These are phyloP conservation scores for Ailuropoda melanoleuca DNA, from an alignment of 2,113 vertebrate genomes.

Conservation along the genomic window DNA sequence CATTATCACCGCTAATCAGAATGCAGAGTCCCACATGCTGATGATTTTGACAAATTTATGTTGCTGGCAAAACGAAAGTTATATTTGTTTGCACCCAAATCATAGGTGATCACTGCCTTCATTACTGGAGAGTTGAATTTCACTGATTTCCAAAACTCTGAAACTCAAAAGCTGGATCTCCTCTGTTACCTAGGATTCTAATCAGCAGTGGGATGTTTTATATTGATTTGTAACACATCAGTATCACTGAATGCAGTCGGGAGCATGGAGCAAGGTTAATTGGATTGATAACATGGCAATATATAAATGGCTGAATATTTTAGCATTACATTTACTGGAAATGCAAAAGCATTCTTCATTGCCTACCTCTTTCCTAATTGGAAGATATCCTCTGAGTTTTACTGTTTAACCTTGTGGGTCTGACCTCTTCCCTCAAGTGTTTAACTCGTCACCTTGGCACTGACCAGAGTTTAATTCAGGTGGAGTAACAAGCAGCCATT, in stretches of 20 bases:
- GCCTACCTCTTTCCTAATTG: slow-evolving; percentile 45
- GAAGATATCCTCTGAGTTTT: slow-evolving; percentile 43
- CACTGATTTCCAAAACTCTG: slow-evolving; percentile 24
- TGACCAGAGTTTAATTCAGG: slow-evolving; percentile 43
- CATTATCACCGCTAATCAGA: background rate
- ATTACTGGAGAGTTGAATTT: background rate
- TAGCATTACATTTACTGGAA: slow-evolving; percentile 65
- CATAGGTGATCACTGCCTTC: background rate
- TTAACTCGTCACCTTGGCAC: slow-evolving; percentile 38
- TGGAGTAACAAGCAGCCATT: background rate
- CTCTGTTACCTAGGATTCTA: background rate
- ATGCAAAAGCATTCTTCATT: slow-evolving; percentile 40
- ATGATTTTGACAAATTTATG: slow-evolving; percentile 46
- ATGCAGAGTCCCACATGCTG: background rate
- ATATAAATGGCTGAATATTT: slow-evolving; percentile 71
- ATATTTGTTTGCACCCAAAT: slow-evolving; percentile 40
- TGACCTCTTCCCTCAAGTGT: background rate
- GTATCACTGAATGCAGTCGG: background rate
- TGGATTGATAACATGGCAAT: slow-evolving; percentile 67
- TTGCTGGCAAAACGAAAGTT: slow-evolving; percentile 54
- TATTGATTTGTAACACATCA: background rate
- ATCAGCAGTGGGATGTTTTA: background rate
- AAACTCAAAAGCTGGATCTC: background rate
- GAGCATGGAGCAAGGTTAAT: slow-evolving; percentile 60
- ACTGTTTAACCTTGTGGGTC: slow-evolving; percentile 33